Conservation (phyloP, 2,888 invertebrate genomes). For the Drepanosiphum platanoidis region DNA sequence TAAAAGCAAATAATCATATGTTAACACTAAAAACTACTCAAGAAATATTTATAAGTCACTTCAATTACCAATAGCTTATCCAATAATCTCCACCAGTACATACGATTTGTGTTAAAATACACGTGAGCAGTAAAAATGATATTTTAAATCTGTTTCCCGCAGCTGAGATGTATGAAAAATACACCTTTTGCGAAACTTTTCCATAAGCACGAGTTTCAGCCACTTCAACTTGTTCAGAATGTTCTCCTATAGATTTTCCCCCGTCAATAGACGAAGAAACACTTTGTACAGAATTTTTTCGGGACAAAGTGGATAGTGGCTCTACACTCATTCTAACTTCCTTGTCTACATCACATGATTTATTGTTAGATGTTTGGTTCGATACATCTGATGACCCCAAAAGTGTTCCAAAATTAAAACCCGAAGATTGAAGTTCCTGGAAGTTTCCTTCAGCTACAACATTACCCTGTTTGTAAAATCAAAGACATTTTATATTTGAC, state of each 20-base stretch:
- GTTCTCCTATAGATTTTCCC: slow-evolving; percentile 13
- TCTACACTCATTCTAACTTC: not conserved
- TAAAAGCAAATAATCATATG: slow-evolving; percentile 68
- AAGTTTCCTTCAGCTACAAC: slow-evolving; percentile 72
- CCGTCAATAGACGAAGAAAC: slow-evolving; percentile 64
- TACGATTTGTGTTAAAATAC: slow-evolving; percentile 71
- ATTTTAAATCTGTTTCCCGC: slow-evolving; percentile 76
- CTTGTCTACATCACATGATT: slow-evolving; percentile 3
- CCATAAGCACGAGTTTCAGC: slow-evolving; percentile 75
- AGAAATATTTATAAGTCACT: not conserved
- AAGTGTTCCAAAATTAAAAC: slow-evolving; percentile 80
- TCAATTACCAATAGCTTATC: slow-evolving; percentile 76
- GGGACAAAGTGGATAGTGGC: not conserved
- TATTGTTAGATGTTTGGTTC: slow-evolving; percentile 67
- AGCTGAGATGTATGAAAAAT: slow-evolving; percentile 77
- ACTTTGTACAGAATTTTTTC: slow-evolving; percentile 64
- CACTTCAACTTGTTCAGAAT: slow-evolving; percentile 63
- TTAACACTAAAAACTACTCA: no score
- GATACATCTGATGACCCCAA: slow-evolving; percentile 70
- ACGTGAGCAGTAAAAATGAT: slow-evolving; percentile 72
- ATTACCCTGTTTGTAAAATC: slow-evolving; percentile 67
- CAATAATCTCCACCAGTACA: slow-evolving; percentile 77
- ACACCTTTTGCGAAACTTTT: slow-evolving; percentile 72
- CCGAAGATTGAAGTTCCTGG: slow-evolving; percentile 76
- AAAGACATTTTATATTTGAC: not conserved